phyloP scores from a whole-genome alignment of 2,888 invertebrate species.

The Amphipoea oculea region DNA sequence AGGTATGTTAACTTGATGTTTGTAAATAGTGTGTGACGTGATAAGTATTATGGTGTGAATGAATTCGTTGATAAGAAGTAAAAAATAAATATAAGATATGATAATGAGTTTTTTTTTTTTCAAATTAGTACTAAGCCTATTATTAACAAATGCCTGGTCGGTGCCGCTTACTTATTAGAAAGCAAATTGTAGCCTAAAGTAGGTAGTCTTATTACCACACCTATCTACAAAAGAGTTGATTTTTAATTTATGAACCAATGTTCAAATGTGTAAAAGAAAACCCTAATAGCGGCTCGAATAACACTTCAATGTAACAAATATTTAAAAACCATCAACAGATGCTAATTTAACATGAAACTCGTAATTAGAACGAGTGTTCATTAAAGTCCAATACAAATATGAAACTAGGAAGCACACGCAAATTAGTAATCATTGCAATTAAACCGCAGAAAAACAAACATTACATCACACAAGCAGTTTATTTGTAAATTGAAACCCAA shows the following conservation, averaged over 20 bases:
- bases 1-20: conserved; percentile 24
- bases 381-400: conserved; percentile 47
- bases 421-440: conserved; percentile 43
- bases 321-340: conserved; percentile 62
- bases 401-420: conserved; percentile 15
- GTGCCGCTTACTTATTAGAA: not conserved
- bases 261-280: conserved; percentile 35
- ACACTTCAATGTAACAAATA: conserved; percentile 52
- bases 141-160: too few relatives aligned
- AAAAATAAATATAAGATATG: not conserved
- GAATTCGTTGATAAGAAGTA: not conserved
- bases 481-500: conserved; percentile 63
- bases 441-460: conserved; percentile 34
- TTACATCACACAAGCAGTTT: conserved; percentile 52
- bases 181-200: not conserved
- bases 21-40: conserved; percentile 4
- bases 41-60: not conserved
- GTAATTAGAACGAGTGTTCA: conserved; percentile 55
- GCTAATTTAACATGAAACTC: conserved; percentile 51
- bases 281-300: conserved; percentile 34
- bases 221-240: conserved; percentile 30
- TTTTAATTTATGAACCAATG: conserved; percentile 23
- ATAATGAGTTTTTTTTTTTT: too few relatives aligned
- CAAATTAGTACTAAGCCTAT: too few relatives aligned
- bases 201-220: conserved; percentile 2